A percentile compares a stretch with the other conserved stretches of the same genome.
These are phyloP conservation scores for Lottia scabra DNA, from an alignment of 2,888 invertebrate species.

Conservation along the genomic window DNA sequence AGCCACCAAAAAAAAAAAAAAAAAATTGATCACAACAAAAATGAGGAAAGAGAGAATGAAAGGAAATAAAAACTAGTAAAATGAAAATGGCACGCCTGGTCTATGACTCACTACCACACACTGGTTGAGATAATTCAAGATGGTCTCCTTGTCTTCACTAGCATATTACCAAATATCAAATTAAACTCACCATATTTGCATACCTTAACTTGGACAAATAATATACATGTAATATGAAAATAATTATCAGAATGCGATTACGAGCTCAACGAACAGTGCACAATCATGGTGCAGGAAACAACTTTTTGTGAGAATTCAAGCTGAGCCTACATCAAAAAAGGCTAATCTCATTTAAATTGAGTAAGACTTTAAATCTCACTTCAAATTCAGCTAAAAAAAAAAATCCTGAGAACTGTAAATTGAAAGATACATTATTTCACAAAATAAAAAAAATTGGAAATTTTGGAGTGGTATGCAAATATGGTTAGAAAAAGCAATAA, in stretches of 20 bases:
- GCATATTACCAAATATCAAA: slow-evolving; percentile 38
- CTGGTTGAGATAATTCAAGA: slow-evolving; percentile 1
- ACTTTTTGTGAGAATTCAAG: no score
- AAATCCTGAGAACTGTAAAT: no score
- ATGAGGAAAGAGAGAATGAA: slow-evolving; percentile 11
- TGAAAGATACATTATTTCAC: no score
- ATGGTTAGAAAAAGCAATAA: not conserved
- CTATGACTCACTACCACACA: slow-evolving; percentile 19
- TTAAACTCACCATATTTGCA: slow-evolving; percentile 23
- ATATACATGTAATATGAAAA: no score
- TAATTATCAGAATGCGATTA: no score
- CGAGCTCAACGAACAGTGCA: no score
- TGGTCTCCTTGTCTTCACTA: slow-evolving; percentile 24
- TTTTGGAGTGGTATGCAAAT: not conserved
- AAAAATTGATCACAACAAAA: not conserved
- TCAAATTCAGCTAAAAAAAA: no score
- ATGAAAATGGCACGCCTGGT: slow-evolving; percentile 10
- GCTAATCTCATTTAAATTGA: no score
- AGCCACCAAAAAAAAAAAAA: not conserved
- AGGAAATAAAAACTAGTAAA: slow-evolving; percentile 12
- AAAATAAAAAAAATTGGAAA: no score
- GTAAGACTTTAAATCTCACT: no score
- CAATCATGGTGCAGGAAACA: no score
- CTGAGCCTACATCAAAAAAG: no score
- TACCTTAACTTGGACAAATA: not conserved